Conservation (phyloP, 2,113 vertebrate species). For the Corydoras sp. region DNA sequence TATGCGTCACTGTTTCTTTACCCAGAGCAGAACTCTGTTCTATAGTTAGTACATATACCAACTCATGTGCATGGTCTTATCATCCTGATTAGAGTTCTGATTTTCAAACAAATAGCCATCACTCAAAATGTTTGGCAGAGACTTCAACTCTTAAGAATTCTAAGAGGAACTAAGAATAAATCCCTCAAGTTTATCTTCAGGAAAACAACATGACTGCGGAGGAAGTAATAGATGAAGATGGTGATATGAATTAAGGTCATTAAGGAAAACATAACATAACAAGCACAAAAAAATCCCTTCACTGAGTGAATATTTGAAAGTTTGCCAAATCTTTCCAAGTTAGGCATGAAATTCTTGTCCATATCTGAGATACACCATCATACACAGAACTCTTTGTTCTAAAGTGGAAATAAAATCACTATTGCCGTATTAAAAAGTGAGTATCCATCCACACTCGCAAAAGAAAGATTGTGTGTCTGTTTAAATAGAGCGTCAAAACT, state of each 20-base stretch:
- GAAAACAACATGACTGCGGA: constrained; percentile 21
- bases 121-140: constrained; percentile 21
- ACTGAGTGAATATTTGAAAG: constrained; percentile 28
- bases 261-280: constrained; percentile 28
- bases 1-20: neutral
- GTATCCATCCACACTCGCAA: neutral
- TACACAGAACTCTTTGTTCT: neutral
- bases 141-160: neutral
- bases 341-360: neutral
- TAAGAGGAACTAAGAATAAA: constrained; percentile 22
- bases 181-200: constrained; percentile 5
- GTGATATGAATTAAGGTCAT: constrained; percentile 24
- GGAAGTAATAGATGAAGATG: constrained; percentile 33
- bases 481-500: neutral
- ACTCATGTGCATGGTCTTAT: neutral
- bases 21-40: constrained; percentile 9
- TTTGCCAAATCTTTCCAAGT: constrained; percentile 12
- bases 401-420: neutral
- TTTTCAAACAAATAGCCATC: constrained; percentile 27
- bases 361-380: neutral
- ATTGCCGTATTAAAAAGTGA: neutral
- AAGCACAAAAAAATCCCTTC: neutral
- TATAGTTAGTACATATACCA: neutral
- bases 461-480: neutral
- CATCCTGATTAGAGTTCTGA: constrained; percentile 14